These are phyloP conservation scores for Yponomeuta sedellus DNA, from an alignment of 2,888 invertebrate genomes.

Conservation along the genomic window DNA sequence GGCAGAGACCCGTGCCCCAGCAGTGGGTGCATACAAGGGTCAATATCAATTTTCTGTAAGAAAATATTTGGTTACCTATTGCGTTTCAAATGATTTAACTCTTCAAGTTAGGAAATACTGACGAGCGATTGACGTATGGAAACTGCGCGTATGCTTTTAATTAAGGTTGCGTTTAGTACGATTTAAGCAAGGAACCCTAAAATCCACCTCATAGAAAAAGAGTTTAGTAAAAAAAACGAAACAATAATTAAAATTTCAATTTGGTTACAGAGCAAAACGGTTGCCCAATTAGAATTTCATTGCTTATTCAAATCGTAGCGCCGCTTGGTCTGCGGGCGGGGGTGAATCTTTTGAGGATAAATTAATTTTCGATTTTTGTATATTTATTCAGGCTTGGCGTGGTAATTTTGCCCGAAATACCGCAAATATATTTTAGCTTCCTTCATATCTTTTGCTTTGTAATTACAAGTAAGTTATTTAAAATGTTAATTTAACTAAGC, in stretches of 20 bases:
- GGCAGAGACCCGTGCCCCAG: too few relatives aligned
- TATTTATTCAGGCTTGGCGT: neutral
- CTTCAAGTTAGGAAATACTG: too few relatives aligned
- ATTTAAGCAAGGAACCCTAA: too few relatives aligned
- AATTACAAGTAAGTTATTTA: neutral
- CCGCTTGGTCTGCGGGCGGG: neutral
- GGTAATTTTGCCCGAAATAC: neutral
- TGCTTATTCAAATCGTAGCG: neutral
- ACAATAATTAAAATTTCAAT: neutral
- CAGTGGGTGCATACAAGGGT: too few relatives aligned
- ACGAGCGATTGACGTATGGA: too few relatives aligned
- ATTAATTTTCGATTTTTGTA: neutral
- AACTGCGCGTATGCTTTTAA: too few relatives aligned
- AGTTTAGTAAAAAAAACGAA: neutral
- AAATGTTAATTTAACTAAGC: too few relatives aligned
- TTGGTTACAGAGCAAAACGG: neutral
- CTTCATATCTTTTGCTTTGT: neutral
- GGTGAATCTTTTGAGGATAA: neutral
- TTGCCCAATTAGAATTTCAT: slow-evolving; percentile 1
- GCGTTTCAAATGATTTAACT: too few relatives aligned
- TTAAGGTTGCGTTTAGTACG: too few relatives aligned
- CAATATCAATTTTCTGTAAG: too few relatives aligned
- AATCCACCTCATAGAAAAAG: too few relatives aligned
- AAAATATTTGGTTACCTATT: too few relatives aligned
- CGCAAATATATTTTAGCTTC: neutral